These are phyloP conservation scores for Drosophila ananassae DNA, from an alignment of 1,140 invertebrate species.

Conservation along the genomic window DNA sequence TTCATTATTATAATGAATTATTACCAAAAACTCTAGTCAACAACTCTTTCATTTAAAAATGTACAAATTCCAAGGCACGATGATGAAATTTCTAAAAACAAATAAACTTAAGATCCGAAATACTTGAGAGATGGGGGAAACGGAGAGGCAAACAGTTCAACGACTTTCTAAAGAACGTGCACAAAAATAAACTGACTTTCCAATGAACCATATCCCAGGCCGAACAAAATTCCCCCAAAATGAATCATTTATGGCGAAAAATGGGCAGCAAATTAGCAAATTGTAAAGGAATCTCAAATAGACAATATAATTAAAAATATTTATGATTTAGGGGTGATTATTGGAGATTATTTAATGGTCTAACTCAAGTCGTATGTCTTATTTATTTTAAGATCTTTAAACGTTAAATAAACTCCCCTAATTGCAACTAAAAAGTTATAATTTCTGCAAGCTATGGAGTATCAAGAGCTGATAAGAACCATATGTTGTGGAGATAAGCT, in stretches of 20 bases:
- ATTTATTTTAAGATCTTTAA: too few relatives aligned
- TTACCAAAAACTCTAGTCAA: constrained; percentile 1
- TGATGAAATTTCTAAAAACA: constrained; percentile 50
- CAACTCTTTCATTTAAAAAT: constrained; percentile 10
- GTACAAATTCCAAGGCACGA: constrained; percentile 17
- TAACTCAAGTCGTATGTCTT: not conserved
- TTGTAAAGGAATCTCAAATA: not conserved
- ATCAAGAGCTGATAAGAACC: constrained; percentile 13
- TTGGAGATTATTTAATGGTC: too few relatives aligned
- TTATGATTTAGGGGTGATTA: too few relatives aligned
- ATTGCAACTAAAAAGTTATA: not conserved
- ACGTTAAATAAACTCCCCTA: not conserved
- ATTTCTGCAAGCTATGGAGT: constrained; percentile 4
- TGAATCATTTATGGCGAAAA: constrained; percentile 44
- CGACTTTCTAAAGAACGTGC: constrained; percentile 51
- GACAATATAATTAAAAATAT: too few relatives aligned
- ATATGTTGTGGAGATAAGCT: constrained; percentile 27
- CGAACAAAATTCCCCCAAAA: constrained; percentile 40
- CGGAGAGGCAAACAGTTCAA: constrained; percentile 39
- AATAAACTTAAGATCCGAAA: constrained; percentile 39
- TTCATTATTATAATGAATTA: too few relatives aligned
- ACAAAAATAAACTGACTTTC: constrained; percentile 53
- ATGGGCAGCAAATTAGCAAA: not conserved
- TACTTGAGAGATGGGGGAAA: constrained; percentile 15
- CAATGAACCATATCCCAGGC: constrained; percentile 39